Percentiles rank a stretch among this genome's conserved stretches.
phyloP scores from a whole-genome alignment of 1,140 invertebrate genomes.

The Anthonomus grandis region DNA sequence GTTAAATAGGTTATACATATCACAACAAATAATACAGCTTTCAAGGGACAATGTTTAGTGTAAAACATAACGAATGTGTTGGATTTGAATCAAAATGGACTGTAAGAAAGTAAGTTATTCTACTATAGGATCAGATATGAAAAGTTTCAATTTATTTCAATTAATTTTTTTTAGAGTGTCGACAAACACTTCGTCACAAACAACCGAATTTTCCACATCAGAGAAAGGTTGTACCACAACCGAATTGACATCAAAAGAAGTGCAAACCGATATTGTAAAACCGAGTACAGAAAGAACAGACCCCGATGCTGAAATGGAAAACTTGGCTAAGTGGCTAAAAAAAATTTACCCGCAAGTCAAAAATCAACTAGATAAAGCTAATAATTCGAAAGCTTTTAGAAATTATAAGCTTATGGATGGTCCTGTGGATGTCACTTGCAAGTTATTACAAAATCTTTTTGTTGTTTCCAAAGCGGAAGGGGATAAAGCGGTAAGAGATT shows the following conservation, averaged over 20 bases:
- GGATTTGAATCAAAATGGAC: conserved; percentile 46
- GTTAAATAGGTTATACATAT: too few species aligned
- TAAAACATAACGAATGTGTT: conserved; percentile 43
- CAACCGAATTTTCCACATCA: conserved; percentile 24
- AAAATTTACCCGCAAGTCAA: conserved; percentile 39
- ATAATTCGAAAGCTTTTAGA: conserved; percentile 36
- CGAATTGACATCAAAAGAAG: conserved; percentile 15
- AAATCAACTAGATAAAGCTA: conserved; percentile 38
- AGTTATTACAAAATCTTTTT: conserved; percentile 33
- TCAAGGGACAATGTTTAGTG: conserved; percentile 40
- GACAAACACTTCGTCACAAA: conserved; percentile 31
- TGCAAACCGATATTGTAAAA: conserved; percentile 33
- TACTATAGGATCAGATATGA: background rate
- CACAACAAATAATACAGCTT: too few species aligned
- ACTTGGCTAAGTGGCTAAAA: conserved; percentile 39
- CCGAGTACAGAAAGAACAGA: background rate
- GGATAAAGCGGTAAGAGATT: conserved; percentile 14
- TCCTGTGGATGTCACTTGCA: conserved; percentile 23
- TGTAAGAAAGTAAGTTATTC: conserved; percentile 39
- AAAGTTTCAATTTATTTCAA: background rate
- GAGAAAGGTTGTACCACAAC: conserved; percentile 26
- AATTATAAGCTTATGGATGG: conserved; percentile 32
- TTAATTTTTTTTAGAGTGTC: conserved; percentile 33
- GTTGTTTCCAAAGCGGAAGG: conserved; percentile 20
- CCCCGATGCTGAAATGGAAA: conserved; percentile 38